Conservation (phyloP, 2,113 vertebrate species). For the Xerus inauris region DNA sequence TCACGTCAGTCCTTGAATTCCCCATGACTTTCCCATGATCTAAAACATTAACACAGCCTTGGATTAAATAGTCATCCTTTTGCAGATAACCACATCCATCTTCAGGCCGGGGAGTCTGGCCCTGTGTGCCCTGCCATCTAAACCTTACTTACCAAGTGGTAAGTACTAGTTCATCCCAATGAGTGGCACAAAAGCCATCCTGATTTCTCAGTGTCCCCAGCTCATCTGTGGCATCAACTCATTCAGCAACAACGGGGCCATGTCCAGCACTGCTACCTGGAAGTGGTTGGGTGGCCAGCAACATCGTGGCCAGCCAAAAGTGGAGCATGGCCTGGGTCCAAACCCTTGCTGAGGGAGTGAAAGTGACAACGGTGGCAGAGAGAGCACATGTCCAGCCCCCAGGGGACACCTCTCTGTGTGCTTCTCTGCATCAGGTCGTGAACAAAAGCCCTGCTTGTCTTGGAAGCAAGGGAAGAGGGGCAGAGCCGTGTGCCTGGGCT, state of each 20-base stretch:
- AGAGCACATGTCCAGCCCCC: neutral
- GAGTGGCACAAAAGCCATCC: neutral
- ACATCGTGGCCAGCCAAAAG: too few relatives aligned
- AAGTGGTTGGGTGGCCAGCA: neutral
- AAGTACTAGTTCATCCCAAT: neutral
- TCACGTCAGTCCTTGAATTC: too few relatives aligned
- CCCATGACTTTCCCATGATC: neutral
- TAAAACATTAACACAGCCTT: neutral
- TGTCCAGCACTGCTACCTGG: neutral
- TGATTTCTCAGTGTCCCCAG: neutral
- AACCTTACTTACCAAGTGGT: neutral
- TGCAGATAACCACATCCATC: neutral
- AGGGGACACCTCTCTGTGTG: neutral
- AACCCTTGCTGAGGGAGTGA: neutral
- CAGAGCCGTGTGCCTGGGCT: accelerated
- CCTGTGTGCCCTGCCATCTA: neutral
- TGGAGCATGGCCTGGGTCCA: too few relatives aligned
- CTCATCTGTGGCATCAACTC: neutral
- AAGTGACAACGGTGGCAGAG: neutral
- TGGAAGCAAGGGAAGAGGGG: neutral
- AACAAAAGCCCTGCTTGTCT: neutral
- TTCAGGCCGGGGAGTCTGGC: neutral
- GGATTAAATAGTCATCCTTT: neutral
- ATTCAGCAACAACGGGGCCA: neutral
- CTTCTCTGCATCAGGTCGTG: neutral